phyloP scores from a whole-genome alignment of 2,888 invertebrate species.

The Lathronympha strigana region DNA sequence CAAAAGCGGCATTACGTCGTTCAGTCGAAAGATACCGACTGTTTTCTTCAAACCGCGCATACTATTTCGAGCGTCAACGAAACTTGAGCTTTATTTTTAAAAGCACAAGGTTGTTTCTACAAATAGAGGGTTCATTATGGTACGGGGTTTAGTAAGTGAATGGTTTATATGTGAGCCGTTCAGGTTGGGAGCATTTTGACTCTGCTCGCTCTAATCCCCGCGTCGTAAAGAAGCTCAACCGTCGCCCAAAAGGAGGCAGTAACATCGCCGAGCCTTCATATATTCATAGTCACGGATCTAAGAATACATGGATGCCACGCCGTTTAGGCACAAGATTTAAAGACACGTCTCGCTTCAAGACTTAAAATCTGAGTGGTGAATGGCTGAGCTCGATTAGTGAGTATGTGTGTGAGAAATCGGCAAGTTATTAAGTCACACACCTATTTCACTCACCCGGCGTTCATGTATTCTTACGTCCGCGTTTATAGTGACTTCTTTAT shows the following conservation, averaged over 20 bases:
- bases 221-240: conserved; percentile 37
- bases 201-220: conserved; percentile 43
- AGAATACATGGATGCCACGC: too few relatives aligned
- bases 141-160: conserved; percentile 13
- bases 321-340: too few relatives aligned
- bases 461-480: too few relatives aligned
- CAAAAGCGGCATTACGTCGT: conserved; percentile 58
- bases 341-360: too few relatives aligned
- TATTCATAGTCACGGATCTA: too few relatives aligned
- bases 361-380: too few relatives aligned
- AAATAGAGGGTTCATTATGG: conserved; percentile 47
- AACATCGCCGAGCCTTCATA: conserved; percentile 9
- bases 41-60: background rate
- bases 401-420: too few relatives aligned
- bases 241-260: conserved; percentile 17
- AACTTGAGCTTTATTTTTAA: background rate
- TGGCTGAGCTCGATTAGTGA: too few relatives aligned
- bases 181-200: conserved; percentile 57
- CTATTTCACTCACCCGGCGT: background rate
- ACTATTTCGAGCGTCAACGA: background rate
- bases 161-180: conserved; percentile 45
- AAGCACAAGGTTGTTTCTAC: background rate
- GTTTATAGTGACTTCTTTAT: conserved; percentile 15
- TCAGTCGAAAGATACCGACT: conserved; percentile 56
- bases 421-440: too few relatives aligned